Conservation (phyloP, 2,113 vertebrate species). For the Melanerpes aurifrons region DNA sequence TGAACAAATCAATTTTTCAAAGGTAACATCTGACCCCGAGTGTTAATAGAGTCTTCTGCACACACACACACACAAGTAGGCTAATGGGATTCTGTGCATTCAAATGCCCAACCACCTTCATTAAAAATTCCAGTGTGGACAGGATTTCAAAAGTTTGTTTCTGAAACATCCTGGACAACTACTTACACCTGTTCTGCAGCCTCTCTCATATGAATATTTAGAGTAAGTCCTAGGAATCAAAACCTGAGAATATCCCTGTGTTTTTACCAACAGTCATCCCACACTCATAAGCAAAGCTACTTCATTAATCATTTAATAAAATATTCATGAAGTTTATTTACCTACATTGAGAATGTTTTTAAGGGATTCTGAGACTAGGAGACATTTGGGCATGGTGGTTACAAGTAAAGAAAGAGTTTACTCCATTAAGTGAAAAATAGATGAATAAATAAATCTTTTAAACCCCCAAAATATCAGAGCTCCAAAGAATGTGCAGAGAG, state of each 20-base stretch:
- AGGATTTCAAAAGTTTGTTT: background rate
- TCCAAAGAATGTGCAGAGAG: background rate
- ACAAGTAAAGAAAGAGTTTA: background rate
- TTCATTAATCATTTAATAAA: background rate
- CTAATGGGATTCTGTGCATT: background rate
- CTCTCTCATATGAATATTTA: background rate
- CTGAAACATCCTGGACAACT: background rate
- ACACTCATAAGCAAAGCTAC: background rate
- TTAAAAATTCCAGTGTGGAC: background rate
- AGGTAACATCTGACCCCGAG: background rate
- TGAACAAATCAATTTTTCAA: background rate
- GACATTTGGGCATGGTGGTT: background rate
- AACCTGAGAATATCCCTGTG: background rate
- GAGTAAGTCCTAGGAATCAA: background rate
- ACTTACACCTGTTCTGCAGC: background rate
- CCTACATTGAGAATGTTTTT: background rate
- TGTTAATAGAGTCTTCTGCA: background rate
- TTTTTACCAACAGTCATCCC: background rate
- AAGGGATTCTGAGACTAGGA: background rate
- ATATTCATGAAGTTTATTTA: background rate
- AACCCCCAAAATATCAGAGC: too few species aligned
- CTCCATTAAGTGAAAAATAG: background rate
- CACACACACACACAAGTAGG: background rate
- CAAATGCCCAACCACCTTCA: background rate
- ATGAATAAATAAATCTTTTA: too few species aligned